These are phyloP conservation scores for Synanthedon vespiformis DNA, from an alignment of 2,888 invertebrate genomes.

Conservation along the genomic window DNA sequence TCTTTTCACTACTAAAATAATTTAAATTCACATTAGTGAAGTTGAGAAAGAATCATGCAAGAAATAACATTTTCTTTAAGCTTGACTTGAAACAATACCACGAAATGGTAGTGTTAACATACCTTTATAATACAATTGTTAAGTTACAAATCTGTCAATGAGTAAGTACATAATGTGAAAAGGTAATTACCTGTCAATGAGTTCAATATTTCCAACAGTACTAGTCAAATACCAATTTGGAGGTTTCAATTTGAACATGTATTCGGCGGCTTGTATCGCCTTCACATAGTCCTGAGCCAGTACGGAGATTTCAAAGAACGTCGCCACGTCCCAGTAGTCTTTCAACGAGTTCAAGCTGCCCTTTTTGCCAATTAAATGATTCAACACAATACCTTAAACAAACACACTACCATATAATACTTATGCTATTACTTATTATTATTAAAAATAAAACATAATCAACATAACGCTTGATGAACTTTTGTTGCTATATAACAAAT, in stretches of 20 bases:
- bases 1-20: too few species aligned
- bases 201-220: constrained; percentile 94
- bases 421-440: too few species aligned
- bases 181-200: constrained; percentile 78
- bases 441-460: too few species aligned
- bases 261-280: constrained; percentile 96
- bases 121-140: too few species aligned
- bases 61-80: too few species aligned
- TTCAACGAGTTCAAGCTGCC: constrained; percentile 92
- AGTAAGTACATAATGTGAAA: not conserved
- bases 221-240: constrained; percentile 96
- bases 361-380: constrained; percentile 97
- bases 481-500: too few species aligned
- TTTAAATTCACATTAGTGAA: too few species aligned
- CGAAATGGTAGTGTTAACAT: too few species aligned
- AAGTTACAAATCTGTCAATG: too few species aligned
- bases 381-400: constrained; percentile 85
- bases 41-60: too few species aligned
- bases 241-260: constrained; percentile 91
- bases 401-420: constrained; percentile 1
- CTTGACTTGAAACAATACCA: too few species aligned
- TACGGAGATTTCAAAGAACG: constrained; percentile 98
- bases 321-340: constrained; percentile 99
- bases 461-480: too few species aligned
- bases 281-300: constrained; percentile 96